Conservation (phyloP, 2,888 invertebrate genomes). For the Deladenus siricidicola region DNA sequence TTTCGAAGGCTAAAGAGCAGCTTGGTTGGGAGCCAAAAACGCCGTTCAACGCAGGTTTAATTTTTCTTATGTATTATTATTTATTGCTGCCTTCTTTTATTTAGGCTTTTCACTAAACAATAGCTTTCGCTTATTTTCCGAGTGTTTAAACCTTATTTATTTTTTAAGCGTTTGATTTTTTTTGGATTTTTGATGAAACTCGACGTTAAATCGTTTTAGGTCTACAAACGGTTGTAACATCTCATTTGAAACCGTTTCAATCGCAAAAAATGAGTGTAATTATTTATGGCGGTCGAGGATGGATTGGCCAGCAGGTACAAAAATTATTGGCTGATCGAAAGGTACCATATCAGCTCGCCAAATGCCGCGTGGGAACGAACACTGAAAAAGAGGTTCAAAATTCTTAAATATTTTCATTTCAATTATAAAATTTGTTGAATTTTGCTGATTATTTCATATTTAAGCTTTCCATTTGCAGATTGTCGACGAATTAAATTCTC, state of each 20-base stretch:
- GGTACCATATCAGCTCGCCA: conserved; percentile 40
- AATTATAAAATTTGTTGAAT: neutral
- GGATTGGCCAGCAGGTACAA: conserved; percentile 38
- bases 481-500: conserved; percentile 33
- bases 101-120: too few species aligned
- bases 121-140: too few species aligned
- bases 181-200: too few species aligned
- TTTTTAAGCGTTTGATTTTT: too few species aligned
- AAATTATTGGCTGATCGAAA: conserved; percentile 29
- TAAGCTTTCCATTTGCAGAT: conserved; percentile 30
- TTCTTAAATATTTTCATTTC: neutral
- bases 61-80: too few species aligned
- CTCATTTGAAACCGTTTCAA: conserved; percentile 32
- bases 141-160: too few species aligned
- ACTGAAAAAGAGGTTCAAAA: conserved; percentile 37
- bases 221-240: conserved; percentile 40
- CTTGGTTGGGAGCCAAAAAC: conserved; percentile 45
- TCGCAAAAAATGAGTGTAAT: conserved; percentile 45
- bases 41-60: conserved; percentile 41
- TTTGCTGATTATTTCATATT: neutral
- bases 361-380: conserved; percentile 36
- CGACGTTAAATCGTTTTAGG: too few species aligned
- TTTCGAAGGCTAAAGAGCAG: conserved; percentile 40
- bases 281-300: conserved; percentile 45
- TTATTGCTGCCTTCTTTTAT: too few species aligned